Base-by-base conservation (phyloP, 2,113 vertebrate species). In the Enhydra lutris region DNA sequence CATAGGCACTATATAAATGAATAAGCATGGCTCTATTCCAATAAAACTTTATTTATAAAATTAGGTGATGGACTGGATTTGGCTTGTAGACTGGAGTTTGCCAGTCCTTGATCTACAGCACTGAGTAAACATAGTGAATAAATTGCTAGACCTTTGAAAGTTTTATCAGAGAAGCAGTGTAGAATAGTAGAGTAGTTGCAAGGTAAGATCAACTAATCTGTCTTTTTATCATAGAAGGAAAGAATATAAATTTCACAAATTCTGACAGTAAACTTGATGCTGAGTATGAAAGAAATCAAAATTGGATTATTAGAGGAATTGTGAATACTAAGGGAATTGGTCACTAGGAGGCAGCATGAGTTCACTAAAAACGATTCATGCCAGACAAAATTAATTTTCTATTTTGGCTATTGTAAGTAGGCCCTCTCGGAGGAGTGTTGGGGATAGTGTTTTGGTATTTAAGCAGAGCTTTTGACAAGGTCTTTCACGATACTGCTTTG, bases 301-400 rank as follows among this genome's bases (percentile, higher is more conserved):
- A 82, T 69, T 85, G 15, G 4, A 29, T 89, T 86, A 34, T 50
- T 86, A 24, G 45, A 50, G 21, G 55, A 42, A 31, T 81, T 89
- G 50, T 82, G 73, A 69, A 21, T 91, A 82, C n/a, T 83, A 59
- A 67, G 86, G 78, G 65, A 87, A 50, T 4, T 85, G 78, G 65
- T 85, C 97, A 79, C 89, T 95, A 96, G 96, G 96, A 89, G 91
- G 93, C 96, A 96, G 93, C 59, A 69, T 45, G 50, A 24, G 55
- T 61, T 93, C 61, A 84, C 82, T 73, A 84, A 91, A 42, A 65
- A 67, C 36, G 52, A 31, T 45, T 79, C 79, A 65, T n/a, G 18
- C 34, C 76, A 26, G 11, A 24, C 52, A 92, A 83, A 76, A 21
- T 47, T 69, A 57, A 36, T 83, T 93, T 71, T 31, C 55, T 42